Evolutionary conservation across 2,888 invertebrate species (phyloP).

Genomic region (Brachyptera putata): DNA sequence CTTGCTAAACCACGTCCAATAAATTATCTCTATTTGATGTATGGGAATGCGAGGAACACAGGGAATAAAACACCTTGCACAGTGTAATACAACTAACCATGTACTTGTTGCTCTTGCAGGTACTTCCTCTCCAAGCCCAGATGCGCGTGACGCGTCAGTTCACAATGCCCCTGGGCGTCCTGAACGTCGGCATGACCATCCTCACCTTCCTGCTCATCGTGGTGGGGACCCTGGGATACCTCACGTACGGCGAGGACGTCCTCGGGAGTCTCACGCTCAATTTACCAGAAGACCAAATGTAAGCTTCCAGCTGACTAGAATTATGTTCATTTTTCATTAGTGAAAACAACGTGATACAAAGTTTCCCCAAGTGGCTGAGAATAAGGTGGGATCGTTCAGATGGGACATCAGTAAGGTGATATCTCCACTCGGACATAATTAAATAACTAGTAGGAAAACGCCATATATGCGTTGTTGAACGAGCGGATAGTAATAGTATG

Average conservation of each 20-base stretch:
- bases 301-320: conserved; percentile 42
- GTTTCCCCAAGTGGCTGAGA: too few relatives aligned
- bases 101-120: conserved; percentile 48
- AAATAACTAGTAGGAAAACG: too few relatives aligned
- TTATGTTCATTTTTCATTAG: not conserved
- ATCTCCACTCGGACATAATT: too few relatives aligned
- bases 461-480: too few relatives aligned
- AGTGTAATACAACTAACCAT: too few relatives aligned
- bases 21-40: too few relatives aligned
- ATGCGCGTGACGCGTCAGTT: conserved; percentile 79
- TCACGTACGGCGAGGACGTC: conserved; percentile 79
- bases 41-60: too few relatives aligned
- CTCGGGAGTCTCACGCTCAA: conserved; percentile 86
- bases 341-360: not conserved
- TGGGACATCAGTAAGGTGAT: too few relatives aligned
- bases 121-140: conserved; percentile 89
- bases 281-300: conserved; percentile 60
- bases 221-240: conserved; percentile 83
- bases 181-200: conserved; percentile 86
- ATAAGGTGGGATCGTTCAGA: too few relatives aligned
- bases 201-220: conserved; percentile 73
- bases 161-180: conserved; percentile 73
- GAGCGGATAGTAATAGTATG: too few relatives aligned
- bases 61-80: too few relatives aligned
- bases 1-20: too few relatives aligned